These are phyloP conservation scores for Druceiella hillmani DNA, from an alignment of 2,888 invertebrate species.

Conservation along the genomic window DNA sequence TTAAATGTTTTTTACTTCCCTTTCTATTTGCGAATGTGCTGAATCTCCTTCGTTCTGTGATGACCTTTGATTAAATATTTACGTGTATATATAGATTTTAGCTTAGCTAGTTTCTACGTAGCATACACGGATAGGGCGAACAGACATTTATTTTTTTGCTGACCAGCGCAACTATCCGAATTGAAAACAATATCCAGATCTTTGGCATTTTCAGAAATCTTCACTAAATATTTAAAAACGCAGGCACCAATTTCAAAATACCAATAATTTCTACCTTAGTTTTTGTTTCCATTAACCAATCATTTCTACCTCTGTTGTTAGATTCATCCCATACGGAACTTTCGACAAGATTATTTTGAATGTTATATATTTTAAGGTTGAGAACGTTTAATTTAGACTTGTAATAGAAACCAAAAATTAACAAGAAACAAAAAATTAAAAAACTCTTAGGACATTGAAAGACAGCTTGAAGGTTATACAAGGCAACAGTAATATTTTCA, in stretches of 20 bases:
- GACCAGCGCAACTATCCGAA: constrained; percentile 28
- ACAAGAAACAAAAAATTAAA: no score
- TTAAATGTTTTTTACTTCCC: constrained; percentile 14
- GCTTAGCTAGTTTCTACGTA: constrained; percentile 9
- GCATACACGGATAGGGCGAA: constrained; percentile 17
- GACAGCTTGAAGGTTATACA: constrained; percentile 28
- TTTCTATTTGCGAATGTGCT: constrained; percentile 20
- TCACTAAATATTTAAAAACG: constrained; percentile 27
- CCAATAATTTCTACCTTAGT: no score
- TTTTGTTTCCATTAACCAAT: no score
- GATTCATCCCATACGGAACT: constrained; percentile 31
- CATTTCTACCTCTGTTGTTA: constrained; percentile 28
- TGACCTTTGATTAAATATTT: constrained; percentile 25
- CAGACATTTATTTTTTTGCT: constrained; percentile 27
- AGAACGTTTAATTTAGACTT: constrained; percentile 27
- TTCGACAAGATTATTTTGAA: constrained; percentile 23
- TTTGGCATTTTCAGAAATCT: constrained; percentile 14
- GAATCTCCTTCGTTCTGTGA: constrained; percentile 24
- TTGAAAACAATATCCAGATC: constrained; percentile 28
- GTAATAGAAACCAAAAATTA: constrained; percentile 28
- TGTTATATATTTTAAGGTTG: constrained; percentile 28
- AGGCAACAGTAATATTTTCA: constrained; percentile 20
- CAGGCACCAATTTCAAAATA: constrained; percentile 31
- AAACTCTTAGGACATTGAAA: constrained; percentile 29
- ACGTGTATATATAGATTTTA: constrained; percentile 12